Conservation (phyloP, 2,113 vertebrate genomes). For the Jacana jacana region DNA sequence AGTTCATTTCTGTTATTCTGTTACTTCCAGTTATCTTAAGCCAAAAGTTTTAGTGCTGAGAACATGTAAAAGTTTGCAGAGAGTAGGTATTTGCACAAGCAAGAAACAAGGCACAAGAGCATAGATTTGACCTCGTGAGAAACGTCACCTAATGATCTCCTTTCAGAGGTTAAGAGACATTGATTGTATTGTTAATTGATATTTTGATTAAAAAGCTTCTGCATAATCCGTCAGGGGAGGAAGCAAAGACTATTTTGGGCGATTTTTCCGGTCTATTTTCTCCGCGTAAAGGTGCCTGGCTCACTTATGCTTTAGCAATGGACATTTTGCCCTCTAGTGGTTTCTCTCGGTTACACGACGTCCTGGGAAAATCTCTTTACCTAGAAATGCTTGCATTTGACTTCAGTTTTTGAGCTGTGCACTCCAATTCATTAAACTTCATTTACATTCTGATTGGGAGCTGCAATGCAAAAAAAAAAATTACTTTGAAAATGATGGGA, state of each 20-base stretch:
- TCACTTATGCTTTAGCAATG: conserved; percentile 21
- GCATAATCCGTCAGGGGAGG: accelerated
- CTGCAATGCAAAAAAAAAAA: neutral
- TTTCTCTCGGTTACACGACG: neutral
- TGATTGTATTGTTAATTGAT: neutral
- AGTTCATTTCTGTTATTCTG: neutral
- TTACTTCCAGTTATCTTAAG: neutral
- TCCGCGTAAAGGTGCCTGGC: accelerated
- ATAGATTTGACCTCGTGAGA: neutral
- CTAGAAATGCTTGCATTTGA: neutral
- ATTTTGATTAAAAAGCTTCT: neutral
- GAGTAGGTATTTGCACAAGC: neutral
- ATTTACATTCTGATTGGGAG: neutral
- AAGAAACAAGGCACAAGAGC: neutral
- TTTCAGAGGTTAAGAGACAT: neutral
- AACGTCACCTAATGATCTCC: neutral
- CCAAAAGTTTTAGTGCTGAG: neutral
- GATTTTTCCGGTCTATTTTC: neutral
- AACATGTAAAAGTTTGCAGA: neutral
- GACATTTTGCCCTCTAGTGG: conserved; percentile 76
- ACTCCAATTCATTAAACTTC: neutral
- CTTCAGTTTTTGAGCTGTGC: neutral
- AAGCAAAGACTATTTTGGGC: neutral
- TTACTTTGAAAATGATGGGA: neutral
- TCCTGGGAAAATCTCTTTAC: neutral